Evolutionary conservation across 2,113 vertebrate genomes (phyloP), one percentile per base, ranked within the genome.

Genomic region (Xerus inauris): DNA sequence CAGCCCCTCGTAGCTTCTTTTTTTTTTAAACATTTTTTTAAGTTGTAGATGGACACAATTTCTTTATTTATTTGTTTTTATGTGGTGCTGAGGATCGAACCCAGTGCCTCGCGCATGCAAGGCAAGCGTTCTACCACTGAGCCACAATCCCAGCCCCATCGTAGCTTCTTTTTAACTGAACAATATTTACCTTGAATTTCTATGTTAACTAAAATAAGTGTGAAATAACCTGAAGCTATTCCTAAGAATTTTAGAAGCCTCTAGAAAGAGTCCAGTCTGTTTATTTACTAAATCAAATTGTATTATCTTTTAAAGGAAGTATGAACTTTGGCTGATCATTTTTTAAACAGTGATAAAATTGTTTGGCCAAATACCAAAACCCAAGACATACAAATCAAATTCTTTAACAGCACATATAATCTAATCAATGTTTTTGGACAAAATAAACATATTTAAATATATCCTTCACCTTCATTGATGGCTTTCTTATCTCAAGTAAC

Each of bases 231-330:
- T 40, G 51, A 71, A 65, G 73, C 32, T 86, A 77, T 92, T 92
- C 28, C 24, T 54, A 76, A 92, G 59, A 89, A 84, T 64, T 73
- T 89, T 86, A 89, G 59, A 38, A 89, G 49, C n/a, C 49, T 92
- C 92, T 96, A 71, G n/a, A 94, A 51, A 81, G 92, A 81, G 20
- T 94, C 54, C 65, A 38, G 32, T 77, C 71, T 84, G 62, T 80
- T 91, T 91, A 88, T 86, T 94, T 92, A 89, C 89, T 81, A 67
- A 88, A 79, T 79, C 35, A 83, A 57, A 72, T 62, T 42, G 24
- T 30, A 67, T 85, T 88, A 91, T 95, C 83, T 88, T 88, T 88
- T 59, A 32, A 94, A 96, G 69, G 62, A 94, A 91, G 51, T 35
- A 77, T 65, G 11, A 30, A 28, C 54, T 65, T 91, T 87, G 79